These are phyloP conservation scores for Lepus americanus DNA, from an alignment of 2,113 vertebrate species.

Conservation along the genomic window DNA sequence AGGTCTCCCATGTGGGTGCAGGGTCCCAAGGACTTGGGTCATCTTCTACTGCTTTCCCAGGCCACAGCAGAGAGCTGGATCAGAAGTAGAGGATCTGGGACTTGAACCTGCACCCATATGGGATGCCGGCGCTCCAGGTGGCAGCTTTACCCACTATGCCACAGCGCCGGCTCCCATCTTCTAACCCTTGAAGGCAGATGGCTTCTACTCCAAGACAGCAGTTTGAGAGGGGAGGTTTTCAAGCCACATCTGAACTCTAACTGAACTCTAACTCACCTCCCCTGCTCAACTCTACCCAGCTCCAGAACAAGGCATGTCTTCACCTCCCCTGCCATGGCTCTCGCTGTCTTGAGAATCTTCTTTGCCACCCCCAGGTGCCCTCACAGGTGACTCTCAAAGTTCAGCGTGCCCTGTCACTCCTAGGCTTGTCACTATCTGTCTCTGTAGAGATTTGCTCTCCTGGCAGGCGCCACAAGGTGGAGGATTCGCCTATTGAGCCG, in stretches of 20 bases:
- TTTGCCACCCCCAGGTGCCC: background rate
- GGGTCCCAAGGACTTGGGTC: too few species aligned
- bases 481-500: too few species aligned
- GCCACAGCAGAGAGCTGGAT: too few species aligned
- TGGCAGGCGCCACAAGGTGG: too few species aligned
- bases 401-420: background rate
- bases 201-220: rapidly evolving
- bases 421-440: background rate
- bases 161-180: too few species aligned
- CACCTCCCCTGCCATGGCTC: background rate
- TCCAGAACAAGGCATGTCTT: rapidly evolving
- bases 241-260: background rate
- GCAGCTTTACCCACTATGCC: too few species aligned
- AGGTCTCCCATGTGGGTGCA: too few species aligned
- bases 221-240: background rate
- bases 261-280: rapidly evolving
- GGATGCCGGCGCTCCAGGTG: too few species aligned
- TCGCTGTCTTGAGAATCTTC: background rate
- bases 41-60: too few species aligned
- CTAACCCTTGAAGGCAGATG: background rate
- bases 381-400: background rate
- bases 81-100: too few species aligned
- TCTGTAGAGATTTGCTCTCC: too few species aligned
- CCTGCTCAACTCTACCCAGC: rapidly evolving
- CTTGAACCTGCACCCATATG: too few species aligned